A percentile compares a stretch with the other conserved stretches of the same genome.
These are phyloP conservation scores for Dione vanillae DNA, from an alignment of 2,888 invertebrate genomes.

Conservation along the genomic window DNA sequence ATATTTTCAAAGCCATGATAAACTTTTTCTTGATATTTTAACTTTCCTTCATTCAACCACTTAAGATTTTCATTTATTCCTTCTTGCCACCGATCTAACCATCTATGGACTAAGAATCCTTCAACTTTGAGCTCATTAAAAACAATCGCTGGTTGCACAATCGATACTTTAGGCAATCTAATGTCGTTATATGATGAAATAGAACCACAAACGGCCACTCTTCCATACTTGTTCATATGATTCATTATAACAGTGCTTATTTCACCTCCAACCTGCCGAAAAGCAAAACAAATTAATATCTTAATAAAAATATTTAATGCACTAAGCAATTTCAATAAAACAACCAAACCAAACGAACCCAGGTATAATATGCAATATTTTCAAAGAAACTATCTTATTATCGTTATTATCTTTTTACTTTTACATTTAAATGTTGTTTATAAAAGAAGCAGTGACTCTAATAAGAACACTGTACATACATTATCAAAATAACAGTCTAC, in stretches of 20 bases:
- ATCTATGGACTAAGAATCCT: conserved; percentile 86
- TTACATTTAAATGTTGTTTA: too few species aligned
- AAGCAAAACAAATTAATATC: conserved; percentile 32
- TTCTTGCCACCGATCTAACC: conserved; percentile 85
- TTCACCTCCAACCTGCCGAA: conserved; percentile 88
- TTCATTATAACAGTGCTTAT: conserved; percentile 86
- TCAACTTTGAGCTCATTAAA: conserved; percentile 87
- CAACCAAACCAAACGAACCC: too few species aligned
- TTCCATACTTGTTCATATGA: conserved; percentile 87
- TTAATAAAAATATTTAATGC: background rate
- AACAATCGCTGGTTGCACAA: conserved; percentile 85
- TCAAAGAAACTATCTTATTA: too few species aligned
- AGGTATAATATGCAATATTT: too few species aligned
- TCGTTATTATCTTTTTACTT: too few species aligned
- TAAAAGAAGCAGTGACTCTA: too few species aligned
- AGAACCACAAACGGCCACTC: conserved; percentile 88
- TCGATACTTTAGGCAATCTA: conserved; percentile 68
- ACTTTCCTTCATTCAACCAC: conserved; percentile 88
- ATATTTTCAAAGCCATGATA: conserved; percentile 90
- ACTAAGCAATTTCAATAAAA: too few species aligned
- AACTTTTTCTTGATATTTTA: conserved; percentile 87
- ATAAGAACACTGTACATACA: conserved; percentile 65
- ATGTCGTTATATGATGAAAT: conserved; percentile 87
- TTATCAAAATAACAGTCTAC: conserved; percentile 92
- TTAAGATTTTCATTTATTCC: conserved; percentile 86